These are phyloP conservation scores for Campoplex nolae DNA, from an alignment of 2,888 invertebrate genomes.

Conservation along the genomic window DNA sequence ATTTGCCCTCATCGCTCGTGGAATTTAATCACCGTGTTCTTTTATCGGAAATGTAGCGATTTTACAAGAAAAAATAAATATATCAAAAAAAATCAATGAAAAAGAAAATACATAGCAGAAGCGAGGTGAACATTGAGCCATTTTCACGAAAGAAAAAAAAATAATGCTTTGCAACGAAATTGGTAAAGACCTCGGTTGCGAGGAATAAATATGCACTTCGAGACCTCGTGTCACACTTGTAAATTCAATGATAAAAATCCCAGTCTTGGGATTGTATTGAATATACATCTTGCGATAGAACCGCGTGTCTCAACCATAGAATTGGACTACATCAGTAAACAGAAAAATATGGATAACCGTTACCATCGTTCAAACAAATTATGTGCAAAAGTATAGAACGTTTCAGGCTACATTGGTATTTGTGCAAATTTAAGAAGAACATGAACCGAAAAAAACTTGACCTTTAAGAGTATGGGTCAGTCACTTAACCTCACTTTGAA, in stretches of 20 bases:
- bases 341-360: slow-evolving; percentile 4
- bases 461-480: neutral
- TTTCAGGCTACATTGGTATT: neutral
- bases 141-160: slow-evolving; percentile 15
- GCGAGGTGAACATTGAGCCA: slow-evolving; percentile 26
- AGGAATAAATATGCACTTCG: slow-evolving; percentile 38
- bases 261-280: slow-evolving; percentile 20
- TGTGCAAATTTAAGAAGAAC: neutral
- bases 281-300: neutral
- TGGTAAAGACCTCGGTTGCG: slow-evolving; percentile 58
- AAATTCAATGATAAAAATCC: slow-evolving; percentile 40
- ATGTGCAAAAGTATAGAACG: neutral
- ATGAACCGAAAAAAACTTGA: neutral
- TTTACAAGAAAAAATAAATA: neutral
- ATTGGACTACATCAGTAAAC: neutral
- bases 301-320: neutral
- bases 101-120: slow-evolving; percentile 1
- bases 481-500: too few species aligned
- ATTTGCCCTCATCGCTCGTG: slow-evolving; percentile 7
- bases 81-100: neutral
- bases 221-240: slow-evolving; percentile 43
- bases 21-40: neutral
- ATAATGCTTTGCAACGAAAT: slow-evolving; percentile 45
- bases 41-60: neutral
- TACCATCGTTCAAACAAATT: neutral